Conservation (phyloP, 2,888 invertebrate species). For the Aquatica leii region DNA sequence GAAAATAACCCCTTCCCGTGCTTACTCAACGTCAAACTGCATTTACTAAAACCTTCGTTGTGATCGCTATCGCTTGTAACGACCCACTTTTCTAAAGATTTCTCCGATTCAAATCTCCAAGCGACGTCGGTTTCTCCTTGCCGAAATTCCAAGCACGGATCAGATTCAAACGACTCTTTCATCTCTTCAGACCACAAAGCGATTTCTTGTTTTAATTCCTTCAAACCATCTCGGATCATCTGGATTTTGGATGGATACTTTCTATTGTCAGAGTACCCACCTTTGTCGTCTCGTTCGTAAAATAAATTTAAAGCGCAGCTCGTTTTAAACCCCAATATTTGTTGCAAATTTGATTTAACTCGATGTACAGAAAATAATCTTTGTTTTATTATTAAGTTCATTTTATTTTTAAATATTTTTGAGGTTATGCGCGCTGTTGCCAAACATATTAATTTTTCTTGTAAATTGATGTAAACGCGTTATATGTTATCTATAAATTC, state of each 20-base stretch:
- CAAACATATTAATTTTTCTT: no score
- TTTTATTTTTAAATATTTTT: no score
- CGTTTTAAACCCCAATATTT: not conserved
- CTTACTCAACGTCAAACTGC: slow-evolving; percentile 71
- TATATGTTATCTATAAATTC: no score
- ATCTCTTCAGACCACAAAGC: slow-evolving; percentile 73
- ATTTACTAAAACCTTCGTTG: slow-evolving; percentile 78
- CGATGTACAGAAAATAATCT: no score
- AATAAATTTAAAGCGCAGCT: not conserved
- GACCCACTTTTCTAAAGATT: slow-evolving; percentile 74
- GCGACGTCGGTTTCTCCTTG: slow-evolving; percentile 76
- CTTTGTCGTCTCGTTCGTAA: slow-evolving; percentile 65
- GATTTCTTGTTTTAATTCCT: slow-evolving; percentile 73
- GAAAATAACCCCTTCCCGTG: slow-evolving; percentile 77
- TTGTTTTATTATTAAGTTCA: no score
- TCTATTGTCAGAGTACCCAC: slow-evolving; percentile 63
- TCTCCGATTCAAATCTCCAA: slow-evolving; percentile 73
- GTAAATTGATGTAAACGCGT: no score
- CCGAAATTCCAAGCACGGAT: slow-evolving; percentile 65
- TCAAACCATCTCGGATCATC: slow-evolving; percentile 70
- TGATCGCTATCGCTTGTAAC: slow-evolving; percentile 83
- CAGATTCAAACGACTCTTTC: slow-evolving; percentile 69
- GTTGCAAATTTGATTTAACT: not conserved
- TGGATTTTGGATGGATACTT: slow-evolving; percentile 62
- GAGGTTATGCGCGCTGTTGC: no score